Evolutionary conservation across 1,140 invertebrate species (phyloP).

Genomic region (Ceratosolen fusciceps): DNA sequence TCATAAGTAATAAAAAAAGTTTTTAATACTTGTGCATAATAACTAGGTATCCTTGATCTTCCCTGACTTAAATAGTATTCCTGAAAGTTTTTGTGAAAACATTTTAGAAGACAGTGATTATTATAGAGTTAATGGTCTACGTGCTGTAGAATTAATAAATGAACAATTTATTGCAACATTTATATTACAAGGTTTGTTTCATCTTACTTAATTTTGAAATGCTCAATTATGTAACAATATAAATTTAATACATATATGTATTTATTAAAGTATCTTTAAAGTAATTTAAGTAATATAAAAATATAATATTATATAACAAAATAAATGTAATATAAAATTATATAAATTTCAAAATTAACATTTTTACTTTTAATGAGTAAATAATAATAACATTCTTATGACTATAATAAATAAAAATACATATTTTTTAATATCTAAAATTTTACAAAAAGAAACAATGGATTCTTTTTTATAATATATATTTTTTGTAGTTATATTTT

Average conservation of each 20-base stretch:
- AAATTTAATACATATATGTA: background rate
- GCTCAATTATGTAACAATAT: background rate
- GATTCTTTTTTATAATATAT: too few relatives aligned
- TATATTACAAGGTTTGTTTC: conserved; percentile 68
- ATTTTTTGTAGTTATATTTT: too few relatives aligned
- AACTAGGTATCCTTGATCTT: conserved; percentile 73
- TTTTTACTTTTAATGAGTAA: too few relatives aligned
- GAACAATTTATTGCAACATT: conserved; percentile 73
- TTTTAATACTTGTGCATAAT: conserved; percentile 59
- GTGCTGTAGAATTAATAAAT: conserved; percentile 67
- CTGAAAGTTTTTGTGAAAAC: conserved; percentile 62
- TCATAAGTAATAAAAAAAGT: too few relatives aligned
- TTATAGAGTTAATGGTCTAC: conserved; percentile 71
- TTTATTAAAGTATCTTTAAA: background rate
- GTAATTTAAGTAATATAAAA: background rate
- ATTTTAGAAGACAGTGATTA: conserved; percentile 72
- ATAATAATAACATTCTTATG: too few relatives aligned
- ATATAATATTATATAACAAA: too few relatives aligned
- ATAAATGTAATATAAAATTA: too few relatives aligned
- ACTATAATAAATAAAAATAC: too few relatives aligned
- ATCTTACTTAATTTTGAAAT: conserved; percentile 20
- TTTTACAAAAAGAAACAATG: too few relatives aligned
- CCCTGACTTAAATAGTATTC: conserved; percentile 68
- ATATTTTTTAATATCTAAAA: too few relatives aligned
- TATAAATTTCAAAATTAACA: too few relatives aligned